A percentile compares a stretch with the other conserved stretches of the same genome.
These are phyloP conservation scores for Parambassis ranga DNA, from an alignment of 2,797 vertebrate species.

Conservation along the genomic window DNA sequence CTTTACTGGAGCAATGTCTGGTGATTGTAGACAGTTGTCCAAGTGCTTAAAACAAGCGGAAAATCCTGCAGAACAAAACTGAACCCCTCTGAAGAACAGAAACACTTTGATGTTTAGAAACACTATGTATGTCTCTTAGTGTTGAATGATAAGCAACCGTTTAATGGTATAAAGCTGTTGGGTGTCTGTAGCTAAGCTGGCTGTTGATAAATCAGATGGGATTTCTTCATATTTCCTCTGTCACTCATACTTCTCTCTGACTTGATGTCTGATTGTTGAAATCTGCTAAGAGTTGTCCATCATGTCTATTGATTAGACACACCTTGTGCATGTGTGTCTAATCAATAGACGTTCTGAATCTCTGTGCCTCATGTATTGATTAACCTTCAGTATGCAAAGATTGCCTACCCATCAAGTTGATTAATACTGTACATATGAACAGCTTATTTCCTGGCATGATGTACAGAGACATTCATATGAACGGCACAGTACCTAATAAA, in stretches of 20 bases:
- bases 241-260: constrained; percentile 27
- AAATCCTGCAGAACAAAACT: too few relatives aligned
- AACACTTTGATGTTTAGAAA: too few relatives aligned
- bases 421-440: constrained; percentile 31
- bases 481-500: too few relatives aligned
- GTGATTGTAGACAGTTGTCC: too few relatives aligned
- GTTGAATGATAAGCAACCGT: too few relatives aligned
- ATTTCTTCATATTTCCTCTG: not conserved
- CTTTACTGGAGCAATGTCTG: too few relatives aligned
- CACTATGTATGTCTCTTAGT: too few relatives aligned
- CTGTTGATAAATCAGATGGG: not conserved
- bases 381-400: constrained; percentile 46
- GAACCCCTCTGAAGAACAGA: too few relatives aligned
- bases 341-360: too few relatives aligned
- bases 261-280: constrained; percentile 18
- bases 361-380: constrained; percentile 58
- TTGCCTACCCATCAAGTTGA: constrained; percentile 45
- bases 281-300: constrained; percentile 36
- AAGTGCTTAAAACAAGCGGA: too few relatives aligned
- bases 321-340: too few relatives aligned
- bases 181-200: not conserved
- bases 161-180: not conserved
- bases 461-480: constrained; percentile 19
- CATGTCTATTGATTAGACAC: constrained; percentile 41
- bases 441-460: constrained; percentile 7